Evolutionary conservation across 2,797 vertebrate species (phyloP), one percentile per base, ranked within the genome.

Genomic region (Lagodon rhomboides): DNA sequence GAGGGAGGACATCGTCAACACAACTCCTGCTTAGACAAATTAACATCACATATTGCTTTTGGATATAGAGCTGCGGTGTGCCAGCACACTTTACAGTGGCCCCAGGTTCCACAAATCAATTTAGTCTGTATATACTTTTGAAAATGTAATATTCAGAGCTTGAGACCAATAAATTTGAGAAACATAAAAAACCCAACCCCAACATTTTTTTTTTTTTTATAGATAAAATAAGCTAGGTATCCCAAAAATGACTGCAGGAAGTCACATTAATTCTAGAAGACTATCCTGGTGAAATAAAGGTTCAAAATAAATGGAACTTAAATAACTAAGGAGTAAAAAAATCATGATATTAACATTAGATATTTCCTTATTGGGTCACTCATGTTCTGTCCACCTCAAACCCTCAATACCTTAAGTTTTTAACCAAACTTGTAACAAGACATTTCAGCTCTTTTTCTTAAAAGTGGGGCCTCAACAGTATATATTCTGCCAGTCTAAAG

Each of bases 51-150:
- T 18, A 50, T 62, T 47, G 63, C 83, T 83, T 47, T 56, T 66
- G 66, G 77, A 82, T 73, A 25, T 55, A 68, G 71, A 85, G 58
- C 83, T 84, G 80, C 75, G 70, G 63, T 9, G 18, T 75, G 67
- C 60, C 72, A 55, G 68, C 61, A 43, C 67, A 61, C 25, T 68
- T 73, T 23, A 44, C 51, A 58, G 22, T 51, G 63, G 55, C 58
- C 12, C 55, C 17, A 4, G 43, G 53, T 62, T 77, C 43, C 60
- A 67, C 38, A 47, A n/a, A 64, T 72, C 71, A 12, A 73, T 71
- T 79, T 65, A 49, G 17, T 60, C 17, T 68, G 38, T 38, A 41
- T 22, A 49, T 60, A 53, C 1, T 38, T 50, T 8, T 3, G 8
- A 59, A 63, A n/a, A 75, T 63, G 5, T 54, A 47, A 55, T 34